Conservation (phyloP, 2,113 vertebrate species). For the Dissostichus mawsoni region DNA sequence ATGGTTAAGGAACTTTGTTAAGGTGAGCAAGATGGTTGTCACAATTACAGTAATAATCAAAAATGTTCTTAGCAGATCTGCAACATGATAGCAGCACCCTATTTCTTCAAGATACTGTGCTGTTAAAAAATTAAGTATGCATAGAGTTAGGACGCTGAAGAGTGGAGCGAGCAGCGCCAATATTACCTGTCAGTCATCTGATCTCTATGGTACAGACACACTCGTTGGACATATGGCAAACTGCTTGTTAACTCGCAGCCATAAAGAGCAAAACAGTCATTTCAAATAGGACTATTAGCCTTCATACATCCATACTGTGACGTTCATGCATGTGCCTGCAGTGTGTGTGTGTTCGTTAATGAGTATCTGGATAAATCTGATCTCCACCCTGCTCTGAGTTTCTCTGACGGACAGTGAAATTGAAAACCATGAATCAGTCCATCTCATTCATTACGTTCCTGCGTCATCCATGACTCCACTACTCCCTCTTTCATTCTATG, state of each 20-base stretch:
- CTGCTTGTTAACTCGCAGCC: constrained; percentile 7
- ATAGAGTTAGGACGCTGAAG: too few relatives aligned
- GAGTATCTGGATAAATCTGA: constrained; percentile 16
- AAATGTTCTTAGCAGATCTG: not conserved
- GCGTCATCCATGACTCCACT: constrained; percentile 16
- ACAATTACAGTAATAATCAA: not conserved
- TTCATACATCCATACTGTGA: not conserved
- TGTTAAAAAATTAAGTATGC: not conserved
- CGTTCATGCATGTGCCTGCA: constrained; percentile 3
- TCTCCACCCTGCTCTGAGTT: constrained; percentile 11
- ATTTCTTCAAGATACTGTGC: not conserved
- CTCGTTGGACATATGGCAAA: constrained; percentile 12
- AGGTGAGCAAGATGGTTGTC: not conserved
- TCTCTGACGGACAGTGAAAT: constrained; percentile 40
- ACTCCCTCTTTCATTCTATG: not conserved
- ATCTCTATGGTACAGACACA: not conserved
- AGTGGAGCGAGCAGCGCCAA: not conserved
- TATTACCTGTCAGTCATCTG: not conserved
- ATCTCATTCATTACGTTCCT: constrained; percentile 26
- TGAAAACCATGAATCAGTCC: constrained; percentile 32
- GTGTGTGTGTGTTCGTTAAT: not conserved
- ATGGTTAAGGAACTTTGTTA: not conserved
- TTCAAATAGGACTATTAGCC: constrained; percentile 15
- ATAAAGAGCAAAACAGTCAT: not conserved
- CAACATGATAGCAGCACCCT: not conserved